Evolutionary conservation across 2,888 invertebrate genomes (phyloP).

Genomic region (Nymphalis urticae): DNA sequence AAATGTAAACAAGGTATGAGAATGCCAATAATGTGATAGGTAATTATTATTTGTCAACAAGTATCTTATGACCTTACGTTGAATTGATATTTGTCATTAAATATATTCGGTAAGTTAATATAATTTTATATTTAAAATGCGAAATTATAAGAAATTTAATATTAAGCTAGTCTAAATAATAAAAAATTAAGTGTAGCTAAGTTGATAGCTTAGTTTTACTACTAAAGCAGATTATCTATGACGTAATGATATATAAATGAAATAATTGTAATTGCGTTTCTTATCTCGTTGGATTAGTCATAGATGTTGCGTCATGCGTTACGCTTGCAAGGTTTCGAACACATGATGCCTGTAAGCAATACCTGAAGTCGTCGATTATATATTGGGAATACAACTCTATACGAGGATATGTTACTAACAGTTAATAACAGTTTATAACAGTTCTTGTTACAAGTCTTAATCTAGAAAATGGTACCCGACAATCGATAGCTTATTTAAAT

Average conservation of each 20-base stretch:
- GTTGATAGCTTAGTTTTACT: constrained; percentile 20
- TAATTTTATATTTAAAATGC: too few relatives aligned
- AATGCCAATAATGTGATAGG: too few relatives aligned
- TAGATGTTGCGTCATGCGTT: constrained; percentile 68
- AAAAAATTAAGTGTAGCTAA: neutral
- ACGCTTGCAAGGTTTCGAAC: constrained; percentile 41
- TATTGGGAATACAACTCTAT: neutral
- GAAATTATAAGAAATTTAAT: neutral
- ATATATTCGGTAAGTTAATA: too few relatives aligned
- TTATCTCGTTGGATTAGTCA: constrained; percentile 78
- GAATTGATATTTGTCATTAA: too few relatives aligned
- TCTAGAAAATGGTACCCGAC: neutral
- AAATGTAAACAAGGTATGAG: too few relatives aligned
- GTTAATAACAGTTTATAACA: too few relatives aligned
- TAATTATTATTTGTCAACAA: too few relatives aligned
- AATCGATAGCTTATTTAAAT: too few relatives aligned
- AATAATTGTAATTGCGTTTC: constrained; percentile 73
- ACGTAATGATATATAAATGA: constrained; percentile 56
- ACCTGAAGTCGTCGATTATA: constrained; percentile 12
- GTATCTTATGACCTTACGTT: too few relatives aligned
- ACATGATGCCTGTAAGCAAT: constrained; percentile 19
- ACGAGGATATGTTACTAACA: too few relatives aligned
- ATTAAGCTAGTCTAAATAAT: too few relatives aligned
- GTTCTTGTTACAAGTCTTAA: neutral
- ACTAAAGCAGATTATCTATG: constrained; percentile 32